Percentiles rank a stretch among this genome's conserved stretches.
Conservation (phyloP, 2,113 vertebrate genomes). For the Triplophysa tibetana region DNA sequence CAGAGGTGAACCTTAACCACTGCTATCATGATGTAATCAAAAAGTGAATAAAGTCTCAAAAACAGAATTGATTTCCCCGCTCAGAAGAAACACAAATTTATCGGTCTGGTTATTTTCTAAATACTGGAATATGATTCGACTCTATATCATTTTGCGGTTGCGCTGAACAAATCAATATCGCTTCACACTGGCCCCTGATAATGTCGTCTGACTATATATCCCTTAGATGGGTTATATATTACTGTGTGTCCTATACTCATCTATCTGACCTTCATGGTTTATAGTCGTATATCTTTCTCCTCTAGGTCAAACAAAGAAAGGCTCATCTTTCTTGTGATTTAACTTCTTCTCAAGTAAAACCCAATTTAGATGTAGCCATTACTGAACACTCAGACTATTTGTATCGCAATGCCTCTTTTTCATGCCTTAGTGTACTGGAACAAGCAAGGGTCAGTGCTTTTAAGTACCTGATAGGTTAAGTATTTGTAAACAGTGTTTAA, state of each 20-base stretch:
- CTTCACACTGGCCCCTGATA: conserved; percentile 22
- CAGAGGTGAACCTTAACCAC: conserved; percentile 34
- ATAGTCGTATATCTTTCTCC: not conserved
- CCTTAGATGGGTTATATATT: conserved; percentile 11
- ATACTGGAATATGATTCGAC: conserved; percentile 33
- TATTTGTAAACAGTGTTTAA: conserved; percentile 49
- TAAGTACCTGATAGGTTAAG: conserved; percentile 33
- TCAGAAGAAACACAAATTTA: conserved; percentile 22
- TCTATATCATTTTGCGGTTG: conserved; percentile 38
- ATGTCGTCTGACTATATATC: not conserved
- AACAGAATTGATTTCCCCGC: conserved; percentile 42
- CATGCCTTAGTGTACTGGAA: conserved; percentile 1
- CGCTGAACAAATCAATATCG: conserved; percentile 45
- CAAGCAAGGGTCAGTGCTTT: conserved; percentile 10
- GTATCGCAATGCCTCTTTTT: conserved; percentile 4
- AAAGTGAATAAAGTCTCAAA: conserved; percentile 22
- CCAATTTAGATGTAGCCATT: not conserved
- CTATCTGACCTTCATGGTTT: conserved; percentile 36
- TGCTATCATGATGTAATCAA: not conserved
- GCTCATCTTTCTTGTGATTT: not conserved
- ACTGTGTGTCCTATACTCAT: conserved; percentile 11
- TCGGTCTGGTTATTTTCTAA: conserved; percentile 46
- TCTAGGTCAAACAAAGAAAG: not conserved
- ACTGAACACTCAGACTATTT: conserved; percentile 4
- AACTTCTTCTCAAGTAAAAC: not conserved